Percentiles rank a stretch among this genome's conserved stretches.
Conservation (phyloP, 2,113 vertebrate species). For the Ciconia maguari region DNA sequence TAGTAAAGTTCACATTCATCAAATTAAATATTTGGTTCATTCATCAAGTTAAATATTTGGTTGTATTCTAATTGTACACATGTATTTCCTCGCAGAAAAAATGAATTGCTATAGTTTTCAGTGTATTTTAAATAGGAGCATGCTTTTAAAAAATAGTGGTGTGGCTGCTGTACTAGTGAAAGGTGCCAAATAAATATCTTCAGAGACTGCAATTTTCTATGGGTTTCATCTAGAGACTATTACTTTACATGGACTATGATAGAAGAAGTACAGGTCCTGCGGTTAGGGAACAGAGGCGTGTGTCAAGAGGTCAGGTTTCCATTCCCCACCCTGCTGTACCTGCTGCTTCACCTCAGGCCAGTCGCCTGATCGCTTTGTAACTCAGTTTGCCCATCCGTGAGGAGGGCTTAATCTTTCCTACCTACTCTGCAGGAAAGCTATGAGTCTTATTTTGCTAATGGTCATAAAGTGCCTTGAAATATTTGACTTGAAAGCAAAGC, state of each 20-base stretch:
- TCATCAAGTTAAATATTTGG: background rate
- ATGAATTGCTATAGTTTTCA: background rate
- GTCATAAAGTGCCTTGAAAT: background rate
- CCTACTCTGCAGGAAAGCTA: background rate
- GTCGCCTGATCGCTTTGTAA: background rate
- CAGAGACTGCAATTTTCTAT: background rate
- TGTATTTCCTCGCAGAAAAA: background rate
- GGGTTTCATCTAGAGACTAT: background rate
- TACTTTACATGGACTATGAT: accelerated
- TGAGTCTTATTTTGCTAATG: background rate
- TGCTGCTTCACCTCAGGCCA: background rate
- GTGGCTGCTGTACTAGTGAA: background rate
- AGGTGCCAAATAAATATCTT: background rate
- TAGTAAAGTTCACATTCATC: background rate
- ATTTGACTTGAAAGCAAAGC: background rate
- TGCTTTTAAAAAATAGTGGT: background rate
- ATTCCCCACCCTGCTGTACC: background rate
- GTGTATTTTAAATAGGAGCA: background rate
- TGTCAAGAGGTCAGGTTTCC: background rate
- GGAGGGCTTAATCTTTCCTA: background rate
- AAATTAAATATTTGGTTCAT: background rate
- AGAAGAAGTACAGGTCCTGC: background rate
- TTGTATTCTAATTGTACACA: background rate
- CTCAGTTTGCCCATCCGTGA: background rate
- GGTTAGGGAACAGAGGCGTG: background rate